Evolutionary conservation across 2,113 vertebrate genomes (phyloP).

Genomic region (Nycticorax nycticorax): DNA sequence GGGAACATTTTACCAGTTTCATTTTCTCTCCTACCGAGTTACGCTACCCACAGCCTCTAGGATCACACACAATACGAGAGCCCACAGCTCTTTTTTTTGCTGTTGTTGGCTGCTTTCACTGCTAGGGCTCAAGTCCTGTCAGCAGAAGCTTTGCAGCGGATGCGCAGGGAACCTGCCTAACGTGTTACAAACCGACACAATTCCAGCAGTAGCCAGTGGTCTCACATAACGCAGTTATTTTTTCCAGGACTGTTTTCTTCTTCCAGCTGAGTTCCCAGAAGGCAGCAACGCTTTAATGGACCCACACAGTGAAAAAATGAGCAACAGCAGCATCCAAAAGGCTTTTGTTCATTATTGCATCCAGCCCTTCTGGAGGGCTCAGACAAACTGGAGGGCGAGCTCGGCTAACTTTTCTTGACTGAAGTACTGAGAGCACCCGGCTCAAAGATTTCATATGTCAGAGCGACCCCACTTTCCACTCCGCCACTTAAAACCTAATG

Average conservation of each 20-base stretch:
- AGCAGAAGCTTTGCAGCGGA: conserved; percentile 14
- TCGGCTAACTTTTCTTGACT: not conserved
- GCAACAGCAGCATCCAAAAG: conserved; percentile 38
- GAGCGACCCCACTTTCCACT: not conserved
- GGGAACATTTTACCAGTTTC: not conserved
- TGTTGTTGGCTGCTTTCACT: not conserved
- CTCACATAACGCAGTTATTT: conserved; percentile 50
- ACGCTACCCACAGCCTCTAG: not conserved
- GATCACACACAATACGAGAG: not conserved
- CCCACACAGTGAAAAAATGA: conserved; percentile 46
- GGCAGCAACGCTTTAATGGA: conserved; percentile 34
- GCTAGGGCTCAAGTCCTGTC: conserved; percentile 17
- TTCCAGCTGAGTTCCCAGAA: conserved; percentile 64
- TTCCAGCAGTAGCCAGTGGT: conserved; percentile 34
- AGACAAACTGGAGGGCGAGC: not conserved
- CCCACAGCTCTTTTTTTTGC: not conserved
- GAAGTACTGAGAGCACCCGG: not conserved
- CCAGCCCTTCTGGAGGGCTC: conserved; percentile 19
- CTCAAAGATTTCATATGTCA: not conserved
- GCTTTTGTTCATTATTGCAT: conserved; percentile 35
- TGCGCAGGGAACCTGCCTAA: conserved; percentile 25
- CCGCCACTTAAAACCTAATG: not conserved
- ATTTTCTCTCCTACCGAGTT: not conserved
- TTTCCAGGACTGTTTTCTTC: conserved; percentile 52
- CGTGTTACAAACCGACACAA: conserved; percentile 5